phyloP scores from a whole-genome alignment of 2,888 invertebrate species.

The Steinernema carpocapsae region DNA sequence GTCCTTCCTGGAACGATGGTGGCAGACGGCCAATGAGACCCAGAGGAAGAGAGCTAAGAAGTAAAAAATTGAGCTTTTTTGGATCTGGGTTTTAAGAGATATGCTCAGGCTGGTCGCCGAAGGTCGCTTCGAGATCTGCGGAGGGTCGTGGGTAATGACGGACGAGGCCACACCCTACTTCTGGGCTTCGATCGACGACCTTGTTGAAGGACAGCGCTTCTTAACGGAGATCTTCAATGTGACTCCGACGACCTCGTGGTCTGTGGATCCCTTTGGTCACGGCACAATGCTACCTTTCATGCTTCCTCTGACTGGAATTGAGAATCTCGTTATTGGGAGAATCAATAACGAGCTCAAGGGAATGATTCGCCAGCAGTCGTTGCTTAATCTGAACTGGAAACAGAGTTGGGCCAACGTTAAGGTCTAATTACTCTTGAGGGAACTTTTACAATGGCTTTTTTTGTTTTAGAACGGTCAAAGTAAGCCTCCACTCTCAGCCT shows the following conservation, averaged over 20 bases:
- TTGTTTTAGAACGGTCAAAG: neutral
- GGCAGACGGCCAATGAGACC: slow-evolving; percentile 74
- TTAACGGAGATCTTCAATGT: slow-evolving; percentile 46
- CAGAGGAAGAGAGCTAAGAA: slow-evolving; percentile 36
- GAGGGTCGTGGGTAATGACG: slow-evolving; percentile 95
- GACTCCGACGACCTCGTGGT: slow-evolving; percentile 70
- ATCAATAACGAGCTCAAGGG: slow-evolving; percentile 41
- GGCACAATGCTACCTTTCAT: slow-evolving; percentile 91
- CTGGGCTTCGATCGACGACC: slow-evolving; percentile 86
- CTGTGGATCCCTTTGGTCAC: slow-evolving; percentile 96
- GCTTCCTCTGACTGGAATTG: slow-evolving; percentile 81
- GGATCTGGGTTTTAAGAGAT: no score
- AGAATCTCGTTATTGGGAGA: slow-evolving; percentile 82
- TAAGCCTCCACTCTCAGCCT: slow-evolving; percentile 33
- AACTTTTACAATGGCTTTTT: no score
- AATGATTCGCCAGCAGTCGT: slow-evolving; percentile 82
- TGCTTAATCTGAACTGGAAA: slow-evolving; percentile 87
- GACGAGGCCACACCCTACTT: slow-evolving; percentile 90
- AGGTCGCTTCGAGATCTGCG: slow-evolving; percentile 80
- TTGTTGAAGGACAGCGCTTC: slow-evolving; percentile 76
- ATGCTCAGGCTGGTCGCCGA: slow-evolving; percentile 39
- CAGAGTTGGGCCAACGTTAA: slow-evolving; percentile 80
- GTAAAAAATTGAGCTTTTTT: slow-evolving; percentile 37
- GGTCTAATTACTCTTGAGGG: no score
- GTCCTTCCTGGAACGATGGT: slow-evolving; percentile 85